A percentile compares a stretch with the other conserved stretches of the same genome.
Conservation (phyloP, 2,113 vertebrate genomes). For the Callospermophilus lateralis region DNA sequence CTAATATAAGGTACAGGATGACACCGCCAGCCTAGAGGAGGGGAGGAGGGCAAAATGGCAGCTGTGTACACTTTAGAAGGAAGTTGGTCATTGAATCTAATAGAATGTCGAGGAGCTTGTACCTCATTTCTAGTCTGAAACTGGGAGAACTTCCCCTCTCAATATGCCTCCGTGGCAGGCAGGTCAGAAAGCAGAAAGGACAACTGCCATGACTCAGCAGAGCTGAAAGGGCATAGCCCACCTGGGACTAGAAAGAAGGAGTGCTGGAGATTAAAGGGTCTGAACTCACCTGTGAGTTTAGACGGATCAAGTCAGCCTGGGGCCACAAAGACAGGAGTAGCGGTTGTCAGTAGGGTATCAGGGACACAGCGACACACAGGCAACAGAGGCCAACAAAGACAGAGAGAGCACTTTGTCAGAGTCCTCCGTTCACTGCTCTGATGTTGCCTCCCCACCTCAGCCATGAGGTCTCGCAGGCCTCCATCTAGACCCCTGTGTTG, state of each 20-base stretch:
- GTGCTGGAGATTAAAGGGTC: neutral
- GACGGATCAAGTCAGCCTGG: neutral
- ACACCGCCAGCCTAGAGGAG: rapidly evolving
- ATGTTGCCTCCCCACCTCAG: neutral
- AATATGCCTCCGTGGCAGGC: rapidly evolving
- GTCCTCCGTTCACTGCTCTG: too few species aligned
- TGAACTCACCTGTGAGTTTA: too few species aligned
- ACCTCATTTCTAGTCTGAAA: neutral
- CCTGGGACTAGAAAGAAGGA: neutral
- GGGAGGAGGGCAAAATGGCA: too few species aligned
- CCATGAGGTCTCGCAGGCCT: neutral
- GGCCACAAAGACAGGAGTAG: neutral
- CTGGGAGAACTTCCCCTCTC: neutral
- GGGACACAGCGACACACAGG: neutral
- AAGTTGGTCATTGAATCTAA: neutral
- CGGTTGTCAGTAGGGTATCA: neutral
- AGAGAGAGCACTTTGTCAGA: neutral
- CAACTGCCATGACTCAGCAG: rapidly evolving
- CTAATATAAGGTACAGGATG: neutral
- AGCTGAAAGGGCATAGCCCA: neutral
- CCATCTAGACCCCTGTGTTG: neutral
- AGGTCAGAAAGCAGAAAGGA: neutral
- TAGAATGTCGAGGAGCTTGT: neutral
- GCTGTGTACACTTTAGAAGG: neutral
- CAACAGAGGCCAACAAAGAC: neutral